Conservation (phyloP, 2,113 vertebrate genomes). For the Alouatta palliata region DNA sequence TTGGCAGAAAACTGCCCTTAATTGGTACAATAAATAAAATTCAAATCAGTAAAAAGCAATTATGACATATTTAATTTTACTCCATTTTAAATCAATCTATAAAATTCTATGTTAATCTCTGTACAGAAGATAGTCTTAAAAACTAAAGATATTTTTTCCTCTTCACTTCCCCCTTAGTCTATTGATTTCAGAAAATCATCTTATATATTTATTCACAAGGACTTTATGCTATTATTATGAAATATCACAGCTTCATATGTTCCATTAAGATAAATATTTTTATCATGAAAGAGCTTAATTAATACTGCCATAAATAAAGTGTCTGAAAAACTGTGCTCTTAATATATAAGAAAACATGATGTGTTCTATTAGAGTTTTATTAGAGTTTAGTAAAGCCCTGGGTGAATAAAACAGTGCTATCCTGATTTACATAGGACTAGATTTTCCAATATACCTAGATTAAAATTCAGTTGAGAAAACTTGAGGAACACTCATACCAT, state of each 20-base stretch:
- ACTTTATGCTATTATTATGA: conserved; percentile 73
- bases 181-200: conserved; percentile 74
- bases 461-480: conserved; percentile 43
- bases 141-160: conserved; percentile 62
- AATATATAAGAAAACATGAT: background rate
- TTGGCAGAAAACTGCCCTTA: conserved; percentile 74
- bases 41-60: conserved; percentile 75
- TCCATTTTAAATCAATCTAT: conserved; percentile 72
- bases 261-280: conserved; percentile 49
- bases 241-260: conserved; percentile 15
- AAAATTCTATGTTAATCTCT: conserved; percentile 77
- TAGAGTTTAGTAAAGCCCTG: conserved; percentile 33
- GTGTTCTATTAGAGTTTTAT: conserved; percentile 24
- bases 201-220: conserved; percentile 68
- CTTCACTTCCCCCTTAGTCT: conserved; percentile 59
- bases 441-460: background rate
- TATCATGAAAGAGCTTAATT: background rate
- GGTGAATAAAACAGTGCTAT: background rate
- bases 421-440: background rate
- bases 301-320: conserved; percentile 40
- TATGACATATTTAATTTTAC: conserved; percentile 79
- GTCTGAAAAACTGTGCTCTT: background rate
- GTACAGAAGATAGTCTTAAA: conserved; percentile 57
- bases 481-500: background rate
- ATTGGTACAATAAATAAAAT: conserved; percentile 81